Conservation (phyloP, 2,888 invertebrate genomes). For the Plemyria rubiginata region DNA sequence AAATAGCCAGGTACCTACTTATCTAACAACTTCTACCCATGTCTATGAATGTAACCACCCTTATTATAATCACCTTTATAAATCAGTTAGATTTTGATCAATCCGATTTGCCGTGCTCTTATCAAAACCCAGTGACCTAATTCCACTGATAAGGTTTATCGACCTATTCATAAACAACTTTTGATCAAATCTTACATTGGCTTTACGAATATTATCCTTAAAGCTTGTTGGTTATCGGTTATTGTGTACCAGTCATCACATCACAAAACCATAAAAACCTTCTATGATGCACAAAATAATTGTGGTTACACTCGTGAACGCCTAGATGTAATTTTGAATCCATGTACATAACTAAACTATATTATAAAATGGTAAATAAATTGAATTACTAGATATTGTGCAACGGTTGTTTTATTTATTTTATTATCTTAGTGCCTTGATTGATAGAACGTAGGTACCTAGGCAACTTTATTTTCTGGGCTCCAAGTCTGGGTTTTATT, state of each 20-base stretch:
- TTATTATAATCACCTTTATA: not conserved
- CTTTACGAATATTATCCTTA: not conserved
- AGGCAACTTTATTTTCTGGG: no score
- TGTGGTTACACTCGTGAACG: conserved; percentile 29
- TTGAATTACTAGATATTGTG: conserved; percentile 71
- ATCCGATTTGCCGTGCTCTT: conserved; percentile 1
- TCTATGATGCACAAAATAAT: conserved; percentile 17
- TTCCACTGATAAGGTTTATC: conserved; percentile 26
- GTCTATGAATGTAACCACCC: conserved; percentile 6
- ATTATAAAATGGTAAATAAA: conserved; percentile 60
- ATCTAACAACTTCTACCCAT: not conserved
- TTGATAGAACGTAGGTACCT: no score
- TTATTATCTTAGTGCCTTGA: not conserved
- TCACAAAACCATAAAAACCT: conserved; percentile 2
- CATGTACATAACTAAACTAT: not conserved
- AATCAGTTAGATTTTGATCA: not conserved
- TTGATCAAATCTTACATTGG: not conserved
- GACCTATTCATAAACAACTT: conserved; percentile 6
- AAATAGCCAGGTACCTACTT: not conserved
- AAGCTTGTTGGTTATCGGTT: not conserved
- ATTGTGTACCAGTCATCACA: not conserved
- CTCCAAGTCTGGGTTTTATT: no score
- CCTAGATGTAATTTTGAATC: no score
- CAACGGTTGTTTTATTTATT: conserved; percentile 57
- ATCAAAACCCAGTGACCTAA: conserved; percentile 27